Conservation (phyloP, 2,113 vertebrate genomes). For the Eidolon helvum region DNA sequence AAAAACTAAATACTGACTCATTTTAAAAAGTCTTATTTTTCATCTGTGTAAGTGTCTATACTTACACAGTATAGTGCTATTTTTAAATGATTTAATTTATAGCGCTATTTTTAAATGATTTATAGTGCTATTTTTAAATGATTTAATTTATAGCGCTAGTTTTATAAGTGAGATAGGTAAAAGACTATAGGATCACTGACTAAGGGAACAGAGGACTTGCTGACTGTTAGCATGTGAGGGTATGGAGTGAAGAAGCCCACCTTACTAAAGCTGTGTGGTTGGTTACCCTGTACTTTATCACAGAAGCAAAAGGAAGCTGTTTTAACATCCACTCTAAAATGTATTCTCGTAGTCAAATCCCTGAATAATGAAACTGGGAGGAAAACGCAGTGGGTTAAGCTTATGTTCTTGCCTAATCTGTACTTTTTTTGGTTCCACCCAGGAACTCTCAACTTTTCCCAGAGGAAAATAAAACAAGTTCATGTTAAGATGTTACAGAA, state of each 20-base stretch:
- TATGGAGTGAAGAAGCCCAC: not conserved
- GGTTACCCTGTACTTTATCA: not conserved
- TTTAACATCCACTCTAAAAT: not conserved
- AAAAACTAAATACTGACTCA: constrained; percentile 50
- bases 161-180: not conserved
- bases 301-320: not conserved
- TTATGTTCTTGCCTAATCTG: not conserved
- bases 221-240: not conserved
- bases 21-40: constrained; percentile 57
- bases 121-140: not conserved
- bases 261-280: not conserved
- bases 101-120: not conserved
- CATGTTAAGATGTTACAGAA: not conserved
- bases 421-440: not conserved
- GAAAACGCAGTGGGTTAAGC: not conserved
- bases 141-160: not conserved
- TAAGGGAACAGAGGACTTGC: not conserved
- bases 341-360: not conserved
- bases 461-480: not conserved
- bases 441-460: not conserved
- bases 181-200: not conserved
- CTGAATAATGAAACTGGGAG: not conserved
- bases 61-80: not conserved
- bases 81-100: constrained; percentile 23
- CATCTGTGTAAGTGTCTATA: not conserved